Evolutionary conservation across 1,140 invertebrate genomes (phyloP), one percentile per base, ranked within the genome.

Genomic region (Marisa cornuarietis): DNA sequence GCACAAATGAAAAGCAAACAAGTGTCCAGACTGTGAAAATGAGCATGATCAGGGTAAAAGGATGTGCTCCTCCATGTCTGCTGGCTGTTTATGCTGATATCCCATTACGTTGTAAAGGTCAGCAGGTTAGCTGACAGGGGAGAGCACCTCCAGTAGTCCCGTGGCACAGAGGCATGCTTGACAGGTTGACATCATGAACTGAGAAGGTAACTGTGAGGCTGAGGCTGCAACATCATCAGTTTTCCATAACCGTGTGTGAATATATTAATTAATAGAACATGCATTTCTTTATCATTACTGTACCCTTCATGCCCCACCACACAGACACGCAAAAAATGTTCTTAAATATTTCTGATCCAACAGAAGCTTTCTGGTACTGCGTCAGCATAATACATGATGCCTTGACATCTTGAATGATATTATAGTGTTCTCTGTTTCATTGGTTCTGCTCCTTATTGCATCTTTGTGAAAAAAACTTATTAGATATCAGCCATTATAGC

Each of bases 181-280:
- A 51, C 26, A 51, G 6, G 9, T 13, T 13, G 74, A 66, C 74
- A 63, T 77, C 76, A 77, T 77, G 62, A 77, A 68, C 76, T 77
- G 20, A 77, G 20, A 63, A 69, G 66, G 42, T 68, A 26, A 22
- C 63, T 52, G 63, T 77, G 76, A 24, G 76, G 76, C 49, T 77
- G 76, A 49, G 65, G 76, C 63, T 77, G 65, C 42, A 69, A 66
- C 26, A 51, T 65, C 13, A 77, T 13, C 24, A 22, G 49, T 24
- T 42, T 14, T 42, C 24, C 24, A 49, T 31, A 49, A 31, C 7
- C 4, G 13, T 8, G 11, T 22, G 24, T 10, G 20, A 31, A 42
- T 20, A 42, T 31, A 71, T 31, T 6, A 31, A 9, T n/a, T n/a
- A n/a, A n/a, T n/a, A n/a, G n/a, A n/a, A 42, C 31, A 42, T 42